Evolutionary conservation across 2,113 vertebrate genomes (phyloP).

Genomic region (Marcusenius ussheri): DNA sequence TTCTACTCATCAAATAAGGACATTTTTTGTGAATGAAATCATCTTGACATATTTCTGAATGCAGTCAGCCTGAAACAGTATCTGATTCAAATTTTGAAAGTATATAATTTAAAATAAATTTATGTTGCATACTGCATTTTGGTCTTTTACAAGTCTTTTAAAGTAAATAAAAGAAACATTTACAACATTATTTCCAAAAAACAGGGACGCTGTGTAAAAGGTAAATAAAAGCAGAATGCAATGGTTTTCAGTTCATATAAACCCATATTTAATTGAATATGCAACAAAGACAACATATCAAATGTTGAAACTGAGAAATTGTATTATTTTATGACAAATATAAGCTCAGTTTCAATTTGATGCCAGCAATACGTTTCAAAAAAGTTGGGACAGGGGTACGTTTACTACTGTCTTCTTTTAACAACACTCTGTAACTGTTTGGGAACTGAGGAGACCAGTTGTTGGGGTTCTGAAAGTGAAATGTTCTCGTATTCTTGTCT

Average conservation of each 20-base stretch:
- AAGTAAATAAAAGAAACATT: not conserved
- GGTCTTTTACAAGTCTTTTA: not conserved
- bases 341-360: not conserved
- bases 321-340: not conserved
- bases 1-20: too few relatives aligned
- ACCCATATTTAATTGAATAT: not conserved
- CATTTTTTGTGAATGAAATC: too few relatives aligned
- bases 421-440: not conserved
- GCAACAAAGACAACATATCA: not conserved
- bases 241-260: not conserved
- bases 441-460: not conserved
- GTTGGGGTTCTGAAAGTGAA: not conserved
- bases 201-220: not conserved
- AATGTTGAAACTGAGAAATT: not conserved
- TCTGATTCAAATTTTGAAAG: too few relatives aligned
- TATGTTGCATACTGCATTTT: too few relatives aligned
- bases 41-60: too few relatives aligned
- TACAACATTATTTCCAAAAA: not conserved
- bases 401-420: not conserved
- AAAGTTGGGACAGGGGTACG: not conserved
- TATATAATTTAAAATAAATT: too few relatives aligned
- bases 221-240: not conserved
- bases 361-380: not conserved
- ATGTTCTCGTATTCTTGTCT: not conserved
- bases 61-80: too few relatives aligned